These are phyloP conservation scores for Pseudomyrmex dendroicus DNA, from an alignment of 1,140 invertebrate genomes.

Conservation along the genomic window DNA sequence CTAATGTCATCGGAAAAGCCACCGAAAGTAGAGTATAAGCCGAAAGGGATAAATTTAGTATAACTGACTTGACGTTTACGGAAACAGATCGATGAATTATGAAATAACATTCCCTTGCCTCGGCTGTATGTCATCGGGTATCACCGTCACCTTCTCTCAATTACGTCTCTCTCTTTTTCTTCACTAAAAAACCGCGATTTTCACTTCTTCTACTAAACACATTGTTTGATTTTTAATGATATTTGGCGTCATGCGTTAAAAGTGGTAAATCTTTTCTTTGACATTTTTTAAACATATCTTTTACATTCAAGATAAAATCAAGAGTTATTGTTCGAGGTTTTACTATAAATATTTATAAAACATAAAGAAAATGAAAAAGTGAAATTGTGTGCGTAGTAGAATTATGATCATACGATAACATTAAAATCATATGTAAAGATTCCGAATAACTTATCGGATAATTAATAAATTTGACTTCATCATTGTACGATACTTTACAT, in stretches of 20 bases:
- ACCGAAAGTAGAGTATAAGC: neutral
- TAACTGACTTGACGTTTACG: conserved; percentile 66
- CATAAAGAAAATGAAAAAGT: neutral
- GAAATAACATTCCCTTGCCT: conserved; percentile 45
- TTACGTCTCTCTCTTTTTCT: neutral
- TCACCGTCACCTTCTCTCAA: conserved; percentile 24
- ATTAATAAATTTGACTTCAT: neutral
- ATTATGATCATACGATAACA: neutral
- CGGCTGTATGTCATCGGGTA: neutral
- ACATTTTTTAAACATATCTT: neutral
- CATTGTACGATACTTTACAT: neutral
- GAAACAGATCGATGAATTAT: conserved; percentile 64
- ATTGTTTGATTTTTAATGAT: conserved; percentile 28
- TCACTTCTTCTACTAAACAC: neutral
- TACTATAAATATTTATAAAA: neutral
- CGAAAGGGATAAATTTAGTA: conserved; percentile 1
- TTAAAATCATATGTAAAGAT: neutral
- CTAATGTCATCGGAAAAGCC: neutral
- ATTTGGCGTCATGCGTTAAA: neutral
- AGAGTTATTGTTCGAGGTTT: neutral
- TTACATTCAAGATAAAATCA: no score
- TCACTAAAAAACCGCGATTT: neutral
- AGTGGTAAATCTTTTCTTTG: neutral
- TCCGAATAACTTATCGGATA: neutral
- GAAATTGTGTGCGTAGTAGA: neutral